Conservation (phyloP, 2,113 vertebrate species). For the Vidua macroura region DNA sequence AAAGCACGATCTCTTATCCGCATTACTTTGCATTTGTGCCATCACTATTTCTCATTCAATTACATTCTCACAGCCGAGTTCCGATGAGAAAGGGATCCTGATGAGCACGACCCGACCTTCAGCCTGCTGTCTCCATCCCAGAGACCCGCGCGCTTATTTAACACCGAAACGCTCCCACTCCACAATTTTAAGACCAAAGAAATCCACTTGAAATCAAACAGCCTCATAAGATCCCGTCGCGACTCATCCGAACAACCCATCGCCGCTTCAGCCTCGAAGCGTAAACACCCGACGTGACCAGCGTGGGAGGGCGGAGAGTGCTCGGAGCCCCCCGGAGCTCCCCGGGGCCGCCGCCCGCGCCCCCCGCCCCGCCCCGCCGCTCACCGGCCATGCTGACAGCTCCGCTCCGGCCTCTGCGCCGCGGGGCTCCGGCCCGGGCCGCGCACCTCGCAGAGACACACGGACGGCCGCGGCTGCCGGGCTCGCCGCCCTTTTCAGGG, state of each 20-base stretch:
- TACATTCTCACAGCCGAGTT: neutral
- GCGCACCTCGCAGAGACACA: neutral
- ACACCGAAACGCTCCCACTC: accelerated
- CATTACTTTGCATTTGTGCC: neutral
- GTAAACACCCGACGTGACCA: accelerated
- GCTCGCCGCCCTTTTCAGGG: neutral
- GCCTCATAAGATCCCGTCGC: accelerated
- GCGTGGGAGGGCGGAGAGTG: neutral
- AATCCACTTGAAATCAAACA: accelerated
- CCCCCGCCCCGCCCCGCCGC: neutral
- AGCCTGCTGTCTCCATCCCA: neutral
- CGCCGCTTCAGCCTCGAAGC: accelerated
- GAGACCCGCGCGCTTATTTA: accelerated
- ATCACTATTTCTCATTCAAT: neutral
- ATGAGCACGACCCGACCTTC: accelerated
- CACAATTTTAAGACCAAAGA: accelerated
- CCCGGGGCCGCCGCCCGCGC: neutral
- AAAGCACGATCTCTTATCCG: neutral
- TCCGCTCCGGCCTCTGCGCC: neutral
- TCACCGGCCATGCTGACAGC: slow-evolving; percentile 42
- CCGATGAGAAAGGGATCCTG: neutral
- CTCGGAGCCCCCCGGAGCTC: too few species aligned
- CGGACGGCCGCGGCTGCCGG: neutral
- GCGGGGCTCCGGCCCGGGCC: neutral
- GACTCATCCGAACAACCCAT: accelerated